Percentiles rank a stretch among this genome's conserved stretches.
Evolutionary conservation across 2,113 vertebrate genomes (phyloP).

Genomic region (Elaphurus davidianus): DNA sequence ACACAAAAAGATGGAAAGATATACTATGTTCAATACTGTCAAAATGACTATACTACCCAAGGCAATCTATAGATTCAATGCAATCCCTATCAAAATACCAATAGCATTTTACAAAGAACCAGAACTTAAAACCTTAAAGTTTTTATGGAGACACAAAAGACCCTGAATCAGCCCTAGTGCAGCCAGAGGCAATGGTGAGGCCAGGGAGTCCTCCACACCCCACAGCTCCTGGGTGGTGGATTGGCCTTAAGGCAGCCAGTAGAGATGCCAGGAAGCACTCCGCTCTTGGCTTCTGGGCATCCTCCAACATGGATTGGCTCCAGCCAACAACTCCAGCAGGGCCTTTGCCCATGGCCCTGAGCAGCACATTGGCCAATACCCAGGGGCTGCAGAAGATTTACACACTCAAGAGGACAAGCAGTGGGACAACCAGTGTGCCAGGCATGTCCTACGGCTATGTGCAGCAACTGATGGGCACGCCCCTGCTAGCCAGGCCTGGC

Average conservation of each 20-base stretch:
- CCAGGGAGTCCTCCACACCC: background rate
- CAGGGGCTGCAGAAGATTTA: background rate
- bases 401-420: background rate
- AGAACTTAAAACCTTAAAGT: background rate
- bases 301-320: background rate
- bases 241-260: background rate
- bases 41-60: background rate
- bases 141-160: background rate
- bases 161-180: background rate
- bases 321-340: background rate
- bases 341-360: background rate
- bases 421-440: background rate
- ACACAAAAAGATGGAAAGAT: background rate
- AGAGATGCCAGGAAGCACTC: background rate
- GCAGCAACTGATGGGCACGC: background rate
- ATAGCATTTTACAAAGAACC: background rate
- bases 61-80: background rate
- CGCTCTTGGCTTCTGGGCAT: background rate
- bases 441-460: fast-evolving
- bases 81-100: background rate
- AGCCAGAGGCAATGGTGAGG: background rate
- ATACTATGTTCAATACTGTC: background rate
- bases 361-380: background rate
- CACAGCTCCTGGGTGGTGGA: background rate
- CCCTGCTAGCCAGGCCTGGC: background rate